These are phyloP conservation scores for Pheosia gnoma DNA, from an alignment of 2,888 invertebrate genomes.

Conservation along the genomic window DNA sequence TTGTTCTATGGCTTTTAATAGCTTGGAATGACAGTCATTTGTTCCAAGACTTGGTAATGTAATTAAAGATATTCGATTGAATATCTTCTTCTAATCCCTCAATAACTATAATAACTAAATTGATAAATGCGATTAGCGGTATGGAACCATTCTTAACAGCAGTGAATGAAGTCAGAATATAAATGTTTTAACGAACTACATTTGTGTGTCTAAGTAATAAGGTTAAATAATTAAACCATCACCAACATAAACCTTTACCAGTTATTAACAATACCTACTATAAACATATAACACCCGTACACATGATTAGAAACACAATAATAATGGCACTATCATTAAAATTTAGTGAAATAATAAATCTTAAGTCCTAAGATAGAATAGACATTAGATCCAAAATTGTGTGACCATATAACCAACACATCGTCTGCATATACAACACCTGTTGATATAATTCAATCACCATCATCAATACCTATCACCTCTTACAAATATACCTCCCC, in stretches of 20 bases:
- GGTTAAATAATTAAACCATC: constrained; percentile 22
- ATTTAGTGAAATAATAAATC: background rate
- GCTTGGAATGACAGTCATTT: constrained; percentile 3
- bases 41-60: background rate
- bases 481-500: constrained; percentile 6
- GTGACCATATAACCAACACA: too few relatives aligned
- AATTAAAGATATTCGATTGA: too few relatives aligned
- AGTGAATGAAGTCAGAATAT: too few relatives aligned
- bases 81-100: too few relatives aligned
- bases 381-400: too few relatives aligned
- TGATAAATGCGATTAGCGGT: too few relatives aligned
- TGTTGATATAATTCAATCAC: background rate
- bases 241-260: constrained; percentile 36
- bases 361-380: background rate
- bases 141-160: too few relatives aligned
- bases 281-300: background rate
- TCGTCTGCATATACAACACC: background rate
- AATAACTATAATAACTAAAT: too few relatives aligned
- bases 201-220: background rate
- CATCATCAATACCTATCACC: constrained; percentile 1
- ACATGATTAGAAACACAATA: background rate
- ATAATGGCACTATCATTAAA: background rate
- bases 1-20: constrained; percentile 1
- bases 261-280: constrained; percentile 2
- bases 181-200: too few relatives aligned